Evolutionary conservation across 2,797 vertebrate genomes (phyloP).

Genomic region (Perodicticus potto): DNA sequence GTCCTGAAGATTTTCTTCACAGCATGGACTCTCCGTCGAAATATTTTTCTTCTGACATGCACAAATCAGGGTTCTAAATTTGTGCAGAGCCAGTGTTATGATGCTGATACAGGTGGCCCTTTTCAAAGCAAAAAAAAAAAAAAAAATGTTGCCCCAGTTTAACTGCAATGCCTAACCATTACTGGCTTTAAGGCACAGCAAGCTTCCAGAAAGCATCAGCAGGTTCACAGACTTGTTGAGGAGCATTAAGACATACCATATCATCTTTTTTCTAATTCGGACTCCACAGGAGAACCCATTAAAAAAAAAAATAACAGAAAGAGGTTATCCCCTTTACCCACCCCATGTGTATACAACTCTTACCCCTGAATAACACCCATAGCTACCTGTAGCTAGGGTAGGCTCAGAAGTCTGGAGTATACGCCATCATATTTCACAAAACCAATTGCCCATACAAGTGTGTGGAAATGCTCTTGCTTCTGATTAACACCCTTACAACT

Average conservation of each 20-base stretch:
- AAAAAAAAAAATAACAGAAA: slow-evolving; percentile 14
- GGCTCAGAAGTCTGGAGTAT: slow-evolving; percentile 66
- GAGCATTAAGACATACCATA: slow-evolving; percentile 80
- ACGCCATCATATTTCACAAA: slow-evolving; percentile 68
- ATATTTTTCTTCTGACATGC: slow-evolving; percentile 78
- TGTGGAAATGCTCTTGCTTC: slow-evolving; percentile 83
- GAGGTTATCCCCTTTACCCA: slow-evolving; percentile 74
- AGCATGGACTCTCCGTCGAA: slow-evolving; percentile 82
- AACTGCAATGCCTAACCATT: slow-evolving; percentile 80
- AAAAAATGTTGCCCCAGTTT: slow-evolving; percentile 70
- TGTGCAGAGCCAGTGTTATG: slow-evolving; percentile 60
- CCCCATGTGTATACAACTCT: slow-evolving; percentile 66
- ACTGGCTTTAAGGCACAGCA: slow-evolving; percentile 82
- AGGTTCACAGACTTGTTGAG: slow-evolving; percentile 85
- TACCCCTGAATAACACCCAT: slow-evolving; percentile 71
- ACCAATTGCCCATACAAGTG: slow-evolving; percentile 78
- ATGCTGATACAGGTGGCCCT: slow-evolving; percentile 71
- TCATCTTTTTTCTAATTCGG: slow-evolving; percentile 61
- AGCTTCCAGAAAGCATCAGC: slow-evolving; percentile 85
- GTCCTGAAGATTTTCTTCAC: slow-evolving; percentile 86
- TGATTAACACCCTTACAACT: slow-evolving; percentile 74
- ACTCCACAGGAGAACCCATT: slow-evolving; percentile 73
- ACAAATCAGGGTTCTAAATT: slow-evolving; percentile 82
- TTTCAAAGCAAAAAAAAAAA: slow-evolving; percentile 61
- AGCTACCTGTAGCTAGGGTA: slow-evolving; percentile 80